These are phyloP conservation scores for Agrotis clavis DNA, from an alignment of 2,888 invertebrate genomes.

Conservation along the genomic window DNA sequence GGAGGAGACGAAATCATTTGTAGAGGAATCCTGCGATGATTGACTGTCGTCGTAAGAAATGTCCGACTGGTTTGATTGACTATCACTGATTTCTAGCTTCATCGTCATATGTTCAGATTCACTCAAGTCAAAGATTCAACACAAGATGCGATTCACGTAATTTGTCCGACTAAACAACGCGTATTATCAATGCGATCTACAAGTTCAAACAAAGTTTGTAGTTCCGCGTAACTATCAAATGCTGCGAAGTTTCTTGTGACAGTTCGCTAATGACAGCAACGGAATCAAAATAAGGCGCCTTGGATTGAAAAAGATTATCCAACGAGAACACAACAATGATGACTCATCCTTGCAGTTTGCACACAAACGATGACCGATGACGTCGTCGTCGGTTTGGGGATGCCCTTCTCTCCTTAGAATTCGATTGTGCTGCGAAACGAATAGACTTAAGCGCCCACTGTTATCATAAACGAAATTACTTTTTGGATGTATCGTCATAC, in stretches of 20 bases:
- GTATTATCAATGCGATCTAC: constrained; percentile 59
- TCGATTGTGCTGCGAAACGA: constrained; percentile 70
- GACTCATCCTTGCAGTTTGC: constrained; percentile 80
- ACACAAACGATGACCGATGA: constrained; percentile 64
- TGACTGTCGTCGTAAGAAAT: constrained; percentile 91
- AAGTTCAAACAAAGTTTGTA: constrained; percentile 69
- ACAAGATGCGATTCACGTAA: constrained; percentile 75
- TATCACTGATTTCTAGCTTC: constrained; percentile 92
- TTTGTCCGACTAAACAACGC: constrained; percentile 67
- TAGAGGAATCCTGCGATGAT: constrained; percentile 91
- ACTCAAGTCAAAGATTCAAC: constrained; percentile 67
- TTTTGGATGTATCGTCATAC: constrained; percentile 73
- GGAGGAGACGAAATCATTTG: constrained; percentile 86
- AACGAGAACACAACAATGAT: constrained; percentile 85
- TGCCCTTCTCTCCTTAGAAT: constrained; percentile 88
- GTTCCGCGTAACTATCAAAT: constrained; percentile 73
- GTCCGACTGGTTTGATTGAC: constrained; percentile 92
- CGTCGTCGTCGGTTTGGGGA: constrained; percentile 85
- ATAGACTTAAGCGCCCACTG: constrained; percentile 80
- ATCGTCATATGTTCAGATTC: constrained; percentile 86
- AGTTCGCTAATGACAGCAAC: constrained; percentile 80
- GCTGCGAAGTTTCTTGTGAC: constrained; percentile 79
- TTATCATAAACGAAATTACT: constrained; percentile 70
- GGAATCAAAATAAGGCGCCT: constrained; percentile 80
- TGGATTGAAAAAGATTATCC: constrained; percentile 76